A percentile compares a stretch with the other conserved stretches of the same genome.
Evolutionary conservation across 2,113 vertebrate genomes (phyloP).

Genomic region (Bubo bubo): DNA sequence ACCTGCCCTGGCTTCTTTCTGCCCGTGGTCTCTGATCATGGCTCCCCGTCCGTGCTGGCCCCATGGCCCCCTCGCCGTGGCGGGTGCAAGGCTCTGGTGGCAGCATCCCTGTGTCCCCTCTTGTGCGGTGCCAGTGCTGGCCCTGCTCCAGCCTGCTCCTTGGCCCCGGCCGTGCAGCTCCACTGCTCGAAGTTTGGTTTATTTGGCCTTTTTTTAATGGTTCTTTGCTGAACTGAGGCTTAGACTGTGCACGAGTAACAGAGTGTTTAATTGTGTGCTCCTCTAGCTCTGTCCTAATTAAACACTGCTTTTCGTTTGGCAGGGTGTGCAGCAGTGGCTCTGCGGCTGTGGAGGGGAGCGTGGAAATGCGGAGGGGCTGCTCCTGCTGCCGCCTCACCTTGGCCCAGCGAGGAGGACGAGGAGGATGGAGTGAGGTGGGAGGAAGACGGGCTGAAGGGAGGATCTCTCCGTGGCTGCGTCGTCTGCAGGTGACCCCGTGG

Average conservation of each 20-base stretch:
- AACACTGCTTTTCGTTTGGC: constrained; percentile 25
- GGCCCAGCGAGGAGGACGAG: neutral
- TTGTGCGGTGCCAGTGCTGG: neutral
- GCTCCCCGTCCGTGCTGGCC: neutral
- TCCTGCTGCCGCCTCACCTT: neutral
- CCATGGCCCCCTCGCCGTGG: accelerated
- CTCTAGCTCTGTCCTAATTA: constrained; percentile 42
- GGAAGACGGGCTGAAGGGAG: neutral
- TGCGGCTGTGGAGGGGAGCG: neutral
- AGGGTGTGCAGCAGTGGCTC: neutral
- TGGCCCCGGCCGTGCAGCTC: neutral
- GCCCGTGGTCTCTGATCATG: neutral
- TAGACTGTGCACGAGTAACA: constrained; percentile 6
- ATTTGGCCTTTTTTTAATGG: neutral
- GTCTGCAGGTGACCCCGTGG: neutral
- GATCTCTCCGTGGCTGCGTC: neutral
- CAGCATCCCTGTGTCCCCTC: accelerated
- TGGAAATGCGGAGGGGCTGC: neutral
- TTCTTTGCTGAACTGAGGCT: constrained; percentile 22
- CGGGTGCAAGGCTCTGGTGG: neutral
- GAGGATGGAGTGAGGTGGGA: neutral
- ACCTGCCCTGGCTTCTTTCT: neutral
- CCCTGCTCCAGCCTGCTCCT: neutral
- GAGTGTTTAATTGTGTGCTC: constrained; percentile 46
- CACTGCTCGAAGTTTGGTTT: no score